These are phyloP conservation scores for Campylomormyrus numenius DNA, from an alignment of 2,113 vertebrate genomes.

Conservation along the genomic window DNA sequence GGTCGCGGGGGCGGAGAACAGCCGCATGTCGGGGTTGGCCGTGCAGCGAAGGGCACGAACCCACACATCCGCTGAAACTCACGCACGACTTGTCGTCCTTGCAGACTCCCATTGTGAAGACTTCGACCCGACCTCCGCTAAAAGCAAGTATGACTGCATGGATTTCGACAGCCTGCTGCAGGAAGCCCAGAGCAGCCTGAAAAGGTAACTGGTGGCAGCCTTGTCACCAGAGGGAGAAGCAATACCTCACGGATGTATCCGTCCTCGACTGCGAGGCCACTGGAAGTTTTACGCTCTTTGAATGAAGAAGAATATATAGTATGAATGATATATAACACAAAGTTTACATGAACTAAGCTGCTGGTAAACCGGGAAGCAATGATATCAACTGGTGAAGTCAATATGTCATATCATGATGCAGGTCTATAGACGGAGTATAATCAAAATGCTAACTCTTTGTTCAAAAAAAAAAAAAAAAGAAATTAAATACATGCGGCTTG, in stretches of 20 bases:
- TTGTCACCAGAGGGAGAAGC: conserved; percentile 47
- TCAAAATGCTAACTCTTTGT: conserved; percentile 59
- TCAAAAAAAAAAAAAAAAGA: conserved; percentile 59
- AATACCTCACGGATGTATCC: conserved; percentile 70
- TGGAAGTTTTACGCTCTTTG: conserved; percentile 73
- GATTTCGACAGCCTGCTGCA: conserved; percentile 99
- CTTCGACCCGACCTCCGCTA: conserved; percentile 97
- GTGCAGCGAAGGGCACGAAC: background rate
- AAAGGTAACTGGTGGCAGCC: conserved; percentile 80
- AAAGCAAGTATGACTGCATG: conserved; percentile 99
- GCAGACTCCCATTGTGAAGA: conserved; percentile 93
- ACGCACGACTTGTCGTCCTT: conserved; percentile 41
- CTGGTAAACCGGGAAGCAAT: conserved; percentile 64
- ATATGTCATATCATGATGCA: conserved; percentile 36
- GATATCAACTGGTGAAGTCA: conserved; percentile 52
- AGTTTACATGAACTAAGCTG: conserved; percentile 99
- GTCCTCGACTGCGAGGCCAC: conserved; percentile 72
- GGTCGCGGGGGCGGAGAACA: background rate
- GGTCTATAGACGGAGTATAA: conserved; percentile 38
- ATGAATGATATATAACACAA: conserved; percentile 59
- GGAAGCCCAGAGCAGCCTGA: conserved; percentile 94
- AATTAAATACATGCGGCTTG: conserved; percentile 66
- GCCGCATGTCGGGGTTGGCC: background rate
- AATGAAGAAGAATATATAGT: conserved; percentile 46
- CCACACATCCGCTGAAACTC: background rate